Base-by-base conservation (phyloP, 2,113 vertebrate species). In the Oryzias woworae region DNA sequence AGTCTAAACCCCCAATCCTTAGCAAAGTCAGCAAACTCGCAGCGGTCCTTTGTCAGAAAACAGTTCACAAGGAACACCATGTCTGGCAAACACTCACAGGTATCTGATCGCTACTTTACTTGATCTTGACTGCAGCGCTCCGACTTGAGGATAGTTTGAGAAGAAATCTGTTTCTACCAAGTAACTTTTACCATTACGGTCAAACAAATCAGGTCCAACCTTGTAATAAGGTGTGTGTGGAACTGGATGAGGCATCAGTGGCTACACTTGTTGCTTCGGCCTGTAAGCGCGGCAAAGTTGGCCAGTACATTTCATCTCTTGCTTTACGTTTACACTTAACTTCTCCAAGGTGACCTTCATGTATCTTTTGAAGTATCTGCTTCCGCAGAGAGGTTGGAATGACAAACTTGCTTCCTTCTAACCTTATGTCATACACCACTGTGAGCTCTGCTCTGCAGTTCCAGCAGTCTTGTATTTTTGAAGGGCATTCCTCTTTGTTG, bases 181-280 rank as follows among this genome's bases (percentile, higher is more conserved):
- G 24, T 63, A 53, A 13, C 50, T 45, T 14, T 63, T 53, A 4
- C 61, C 61, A 45, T 53, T 3, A 45, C 22, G 18, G 60, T 43
- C 49, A 26, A 63, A 63, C 13, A 53, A 3, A 2, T 63, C 61
- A n/a, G 61, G 18, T 18, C 50, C 61, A 2, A 63, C 50, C 41
- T 53, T 63, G 31, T 55, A 42, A n/a, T 55, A 55, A 42, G 28
- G 53, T 55, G 28, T 41, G 31, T 55, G 53, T 28, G 53, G 53
- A 16, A 20, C 53, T 3, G 53, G 53, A 31, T 54, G 53, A 23
- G 18, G 41, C 36, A 52, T 42, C 41, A 42, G 41, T 42, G 41
- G 41, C 41, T 42, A 5, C 5, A 15, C 3, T 13, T 44, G 43
- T 26, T 62, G 59, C 52, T 62, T 62, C 14, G 36, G 20, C 12